A percentile compares a stretch with the other conserved stretches of the same genome.
These are phyloP conservation scores for Nowickia ferox DNA, from an alignment of 2,888 invertebrate species.

Conservation along the genomic window DNA sequence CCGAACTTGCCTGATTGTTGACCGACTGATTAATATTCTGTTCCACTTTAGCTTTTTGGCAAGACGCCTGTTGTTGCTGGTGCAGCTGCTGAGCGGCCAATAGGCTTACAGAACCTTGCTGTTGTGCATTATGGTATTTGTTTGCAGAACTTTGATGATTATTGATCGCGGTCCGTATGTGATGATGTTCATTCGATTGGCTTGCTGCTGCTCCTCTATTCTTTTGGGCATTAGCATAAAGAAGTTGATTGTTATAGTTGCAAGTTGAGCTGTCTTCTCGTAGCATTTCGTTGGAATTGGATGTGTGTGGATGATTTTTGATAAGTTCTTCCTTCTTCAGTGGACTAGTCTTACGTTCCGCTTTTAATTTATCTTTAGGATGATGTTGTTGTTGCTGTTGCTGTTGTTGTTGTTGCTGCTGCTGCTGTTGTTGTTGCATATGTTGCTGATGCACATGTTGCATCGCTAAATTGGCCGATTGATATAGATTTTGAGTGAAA, in stretches of 20 bases:
- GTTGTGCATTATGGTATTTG: slow-evolving; percentile 64
- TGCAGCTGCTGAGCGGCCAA: slow-evolving; percentile 63
- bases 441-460: slow-evolving; percentile 82
- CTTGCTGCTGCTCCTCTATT: slow-evolving; percentile 36
- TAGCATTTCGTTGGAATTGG: slow-evolving; percentile 53
- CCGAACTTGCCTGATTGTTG: slow-evolving; percentile 38
- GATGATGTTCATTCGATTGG: slow-evolving; percentile 62
- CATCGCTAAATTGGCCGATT: slow-evolving; percentile 81
- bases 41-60: slow-evolving; percentile 72
- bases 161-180: slow-evolving; percentile 61
- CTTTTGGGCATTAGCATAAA: slow-evolving; percentile 60
- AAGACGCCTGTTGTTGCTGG: slow-evolving; percentile 74
- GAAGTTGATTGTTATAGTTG: slow-evolving; percentile 59
- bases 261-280: slow-evolving; percentile 58
- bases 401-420: slow-evolving; percentile 71
- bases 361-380: slow-evolving; percentile 79
- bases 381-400: slow-evolving; percentile 73
- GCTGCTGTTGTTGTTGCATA: slow-evolving; percentile 75
- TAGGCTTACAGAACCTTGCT: slow-evolving; percentile 45
- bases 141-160: slow-evolving; percentile 52
- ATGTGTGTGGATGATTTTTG: slow-evolving; percentile 67
- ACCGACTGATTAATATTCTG: slow-evolving; percentile 59
- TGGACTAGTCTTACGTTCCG: slow-evolving; percentile 78
- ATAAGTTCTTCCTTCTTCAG: slow-evolving; percentile 80
- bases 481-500: slow-evolving; percentile 82